A percentile compares a stretch with the other conserved stretches of the same genome.
These are phyloP conservation scores for Monoplex corrugatus DNA, from an alignment of 2,888 invertebrate species.

Conservation along the genomic window DNA sequence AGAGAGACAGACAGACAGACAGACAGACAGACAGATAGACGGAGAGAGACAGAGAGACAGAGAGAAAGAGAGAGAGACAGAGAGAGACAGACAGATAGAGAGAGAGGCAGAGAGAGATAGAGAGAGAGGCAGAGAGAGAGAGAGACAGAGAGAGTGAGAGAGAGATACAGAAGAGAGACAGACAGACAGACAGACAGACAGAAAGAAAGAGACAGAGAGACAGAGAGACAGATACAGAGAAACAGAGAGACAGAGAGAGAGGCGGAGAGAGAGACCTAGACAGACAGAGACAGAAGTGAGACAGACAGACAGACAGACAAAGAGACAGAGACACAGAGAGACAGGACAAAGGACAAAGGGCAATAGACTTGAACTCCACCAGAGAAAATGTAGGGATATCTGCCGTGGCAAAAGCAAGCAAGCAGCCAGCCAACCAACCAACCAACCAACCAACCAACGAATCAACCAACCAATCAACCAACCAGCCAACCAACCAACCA, in stretches of 20 bases:
- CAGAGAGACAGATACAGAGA: neutral
- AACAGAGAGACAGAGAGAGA: neutral
- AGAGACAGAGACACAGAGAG: neutral
- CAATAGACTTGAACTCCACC: too few species aligned
- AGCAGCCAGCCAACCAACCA: too few species aligned
- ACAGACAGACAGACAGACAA: conserved; percentile 2
- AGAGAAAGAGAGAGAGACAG: neutral
- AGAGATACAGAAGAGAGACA: neutral
- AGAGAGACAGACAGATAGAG: neutral
- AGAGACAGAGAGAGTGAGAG: neutral
- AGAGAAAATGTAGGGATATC: too few species aligned
- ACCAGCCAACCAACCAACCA: too few species aligned
- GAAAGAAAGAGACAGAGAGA: neutral
- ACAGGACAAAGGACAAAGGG: too few species aligned
- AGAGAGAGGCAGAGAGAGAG: neutral
- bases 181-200: neutral
- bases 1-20: neutral
- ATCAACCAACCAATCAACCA: too few species aligned
- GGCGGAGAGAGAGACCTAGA: neutral
- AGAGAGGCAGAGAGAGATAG: neutral
- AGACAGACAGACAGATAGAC: neutral
- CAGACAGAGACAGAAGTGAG: neutral
- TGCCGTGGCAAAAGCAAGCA: too few species aligned
- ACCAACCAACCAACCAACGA: too few species aligned
- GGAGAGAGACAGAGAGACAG: neutral